Percentiles rank a stretch among this genome's conserved stretches.
phyloP scores from a whole-genome alignment of 2,797 vertebrate species.

The Dallia pectoralis region DNA sequence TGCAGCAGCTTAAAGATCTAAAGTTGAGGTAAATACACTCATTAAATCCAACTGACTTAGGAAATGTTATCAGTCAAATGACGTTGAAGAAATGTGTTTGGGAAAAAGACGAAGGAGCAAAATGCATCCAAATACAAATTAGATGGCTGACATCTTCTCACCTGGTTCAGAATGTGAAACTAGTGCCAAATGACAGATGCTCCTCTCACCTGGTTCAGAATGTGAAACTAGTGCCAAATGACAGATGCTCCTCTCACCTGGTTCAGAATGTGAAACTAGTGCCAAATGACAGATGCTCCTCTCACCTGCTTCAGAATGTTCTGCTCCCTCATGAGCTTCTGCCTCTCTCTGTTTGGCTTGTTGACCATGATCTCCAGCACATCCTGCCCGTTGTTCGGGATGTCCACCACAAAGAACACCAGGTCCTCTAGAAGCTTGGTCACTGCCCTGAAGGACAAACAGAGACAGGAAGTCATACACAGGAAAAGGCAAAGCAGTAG shows the following conservation, averaged over 20 bases:
- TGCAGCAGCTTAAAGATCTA: conserved; percentile 98
- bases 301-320: conserved; percentile 97
- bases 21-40: conserved; percentile 6
- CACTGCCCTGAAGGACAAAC: conserved; percentile 79
- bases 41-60: neutral
- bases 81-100: neutral
- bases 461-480: neutral
- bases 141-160: too few species aligned
- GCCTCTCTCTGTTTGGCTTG: conserved; percentile 94
- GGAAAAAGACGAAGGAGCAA: neutral
- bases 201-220: too few species aligned
- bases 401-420: conserved; percentile 97
- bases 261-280: neutral
- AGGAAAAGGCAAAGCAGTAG: too few species aligned
- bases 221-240: too few species aligned
- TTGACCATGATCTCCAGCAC: conserved; percentile 97
- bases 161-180: too few species aligned
- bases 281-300: neutral
- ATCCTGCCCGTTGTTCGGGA: conserved; percentile 94
- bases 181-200: too few species aligned
- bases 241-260: conserved; percentile 18
- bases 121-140: too few species aligned
- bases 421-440: conserved; percentile 95
- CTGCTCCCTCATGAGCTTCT: conserved; percentile 98
- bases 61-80: neutral